Conservation (phyloP, 2,113 vertebrate species). For the Oostethus manadensis region DNA sequence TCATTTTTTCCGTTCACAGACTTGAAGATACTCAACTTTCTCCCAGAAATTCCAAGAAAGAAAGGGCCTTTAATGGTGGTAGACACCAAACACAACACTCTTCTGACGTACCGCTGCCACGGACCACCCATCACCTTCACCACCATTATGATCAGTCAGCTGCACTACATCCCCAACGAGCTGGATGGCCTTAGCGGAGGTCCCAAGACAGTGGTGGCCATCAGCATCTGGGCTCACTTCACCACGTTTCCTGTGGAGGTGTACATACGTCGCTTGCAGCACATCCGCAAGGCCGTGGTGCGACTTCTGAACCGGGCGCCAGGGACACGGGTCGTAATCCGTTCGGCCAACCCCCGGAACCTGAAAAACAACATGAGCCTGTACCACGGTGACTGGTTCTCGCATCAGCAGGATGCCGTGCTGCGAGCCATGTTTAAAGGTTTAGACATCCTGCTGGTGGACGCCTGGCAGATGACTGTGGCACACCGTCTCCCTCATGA, state of each 20-base stretch:
- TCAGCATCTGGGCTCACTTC: slow-evolving; percentile 94
- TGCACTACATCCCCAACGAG: slow-evolving; percentile 88
- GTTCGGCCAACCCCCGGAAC: slow-evolving; percentile 84
- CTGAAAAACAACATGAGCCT: slow-evolving; percentile 86
- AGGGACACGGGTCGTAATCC: slow-evolving; percentile 79
- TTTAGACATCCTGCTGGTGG: slow-evolving; percentile 82
- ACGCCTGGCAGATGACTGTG: slow-evolving; percentile 94
- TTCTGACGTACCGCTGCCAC: slow-evolving; percentile 87
- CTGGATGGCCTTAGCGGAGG: slow-evolving; percentile 85
- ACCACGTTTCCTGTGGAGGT: slow-evolving; percentile 90
- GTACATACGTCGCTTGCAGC: slow-evolving; percentile 85
- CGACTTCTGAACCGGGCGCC: slow-evolving; percentile 85
- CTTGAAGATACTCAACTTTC: slow-evolving; percentile 84
- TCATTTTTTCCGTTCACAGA: slow-evolving; percentile 60
- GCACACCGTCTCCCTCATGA: slow-evolving; percentile 86
- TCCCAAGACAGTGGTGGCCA: slow-evolving; percentile 79
- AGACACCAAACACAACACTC: slow-evolving; percentile 82
- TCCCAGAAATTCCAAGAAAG: slow-evolving; percentile 78
- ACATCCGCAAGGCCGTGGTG: slow-evolving; percentile 82
- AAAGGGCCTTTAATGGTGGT: slow-evolving; percentile 89
- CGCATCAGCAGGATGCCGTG: slow-evolving; percentile 81
- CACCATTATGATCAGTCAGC: slow-evolving; percentile 78
- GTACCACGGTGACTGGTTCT: slow-evolving; percentile 96
- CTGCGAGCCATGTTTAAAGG: slow-evolving; percentile 91
- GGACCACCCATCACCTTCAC: slow-evolving; percentile 93